These are phyloP conservation scores for Ischnus inquisitorius DNA, from an alignment of 2,888 invertebrate genomes.

Conservation along the genomic window DNA sequence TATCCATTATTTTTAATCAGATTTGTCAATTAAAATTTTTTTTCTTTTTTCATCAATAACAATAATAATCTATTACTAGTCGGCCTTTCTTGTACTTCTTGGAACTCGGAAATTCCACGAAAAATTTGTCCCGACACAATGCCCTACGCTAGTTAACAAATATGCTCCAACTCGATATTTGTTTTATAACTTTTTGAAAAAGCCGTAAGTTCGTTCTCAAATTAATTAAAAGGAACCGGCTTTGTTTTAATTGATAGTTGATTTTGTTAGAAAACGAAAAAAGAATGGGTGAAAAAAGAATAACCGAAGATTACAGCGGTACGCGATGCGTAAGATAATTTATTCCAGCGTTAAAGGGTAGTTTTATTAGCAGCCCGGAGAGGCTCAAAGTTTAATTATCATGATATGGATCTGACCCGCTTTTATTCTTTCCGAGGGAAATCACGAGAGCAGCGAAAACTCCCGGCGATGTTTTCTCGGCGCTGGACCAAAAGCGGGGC, in stretches of 20 bases:
- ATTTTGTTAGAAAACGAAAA: neutral
- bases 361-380: neutral
- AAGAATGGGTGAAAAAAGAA: neutral
- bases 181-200: too few species aligned
- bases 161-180: too few species aligned
- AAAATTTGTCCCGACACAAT: too few species aligned
- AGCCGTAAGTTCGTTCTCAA: neutral
- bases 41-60: too few species aligned
- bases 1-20: too few species aligned
- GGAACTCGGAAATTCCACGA: too few species aligned
- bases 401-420: neutral
- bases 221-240: neutral
- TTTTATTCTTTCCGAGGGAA: neutral
- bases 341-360: neutral
- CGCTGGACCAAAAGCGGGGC: neutral
- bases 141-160: too few species aligned
- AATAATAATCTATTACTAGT: too few species aligned
- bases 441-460: neutral
- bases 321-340: neutral
- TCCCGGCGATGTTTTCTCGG: neutral
- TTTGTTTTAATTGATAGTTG: neutral
- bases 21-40: too few species aligned
- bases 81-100: too few species aligned
- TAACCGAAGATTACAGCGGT: neutral
- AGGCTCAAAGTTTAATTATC: slow-evolving; percentile 1